Evolutionary conservation across 2,797 vertebrate species (phyloP), one percentile per base, ranked within the genome.

Genomic region (Pogonophryne albipinna): DNA sequence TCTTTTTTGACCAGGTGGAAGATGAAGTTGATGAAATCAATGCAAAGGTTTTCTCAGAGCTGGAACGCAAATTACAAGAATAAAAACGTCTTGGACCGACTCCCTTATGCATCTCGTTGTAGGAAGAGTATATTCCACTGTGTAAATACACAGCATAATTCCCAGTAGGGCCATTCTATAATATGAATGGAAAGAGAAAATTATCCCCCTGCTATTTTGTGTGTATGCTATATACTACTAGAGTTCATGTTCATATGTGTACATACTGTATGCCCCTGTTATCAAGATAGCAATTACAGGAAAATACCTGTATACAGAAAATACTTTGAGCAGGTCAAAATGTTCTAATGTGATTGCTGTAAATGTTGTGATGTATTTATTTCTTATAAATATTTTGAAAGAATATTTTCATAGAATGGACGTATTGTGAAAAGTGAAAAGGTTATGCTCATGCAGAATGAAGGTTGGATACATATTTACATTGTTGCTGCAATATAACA

Each of bases 1-100:
- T 62, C 8, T 10, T 62, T 71, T 72, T 79, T 63, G 5, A 31
- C 42, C 60, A 96, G 95, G 95, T 96, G 68, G 89, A 94, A 88
- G 95, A 96, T 89, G 94, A 96, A 92, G 87, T 95, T 77, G 95
- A 96, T 93, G 93, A 96, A 89, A 62, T 95, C 72, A 96, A 87
- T 66, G 80, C 89, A 49, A 95, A 93, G 76, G 94, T 94, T 75
- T 96, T 96, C 82, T 79, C 87, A 20, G 94, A 96, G 58, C 66
- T 96, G 78, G 95, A 96, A 46, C 85, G 71, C 16, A 96, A 96
- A 87, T 82, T 96, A 71, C 80, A 93, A 73, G 91, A 96, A n/a
- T 93, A 47, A 88, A 68, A 67, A 47, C 1, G 2, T 60, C 20
- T n/a, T 47, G 1, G 1, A 58, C 11, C 41, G 53, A 58, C n/a